Evolutionary conservation across 2,113 vertebrate species (phyloP).

Genomic region (Chlorodrepanis virens): DNA sequence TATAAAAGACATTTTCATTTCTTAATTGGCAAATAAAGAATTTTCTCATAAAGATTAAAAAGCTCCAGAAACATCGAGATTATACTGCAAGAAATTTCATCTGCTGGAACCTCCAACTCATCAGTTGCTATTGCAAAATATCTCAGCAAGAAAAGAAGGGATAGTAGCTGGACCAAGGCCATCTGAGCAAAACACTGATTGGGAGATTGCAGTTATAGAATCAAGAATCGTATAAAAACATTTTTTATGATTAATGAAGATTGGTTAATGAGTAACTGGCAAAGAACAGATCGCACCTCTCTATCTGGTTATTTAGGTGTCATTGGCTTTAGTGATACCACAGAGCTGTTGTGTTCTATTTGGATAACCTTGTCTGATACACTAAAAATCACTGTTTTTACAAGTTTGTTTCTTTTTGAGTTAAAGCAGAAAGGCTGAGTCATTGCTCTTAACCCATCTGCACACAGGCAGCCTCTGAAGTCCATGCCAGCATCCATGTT

Average conservation of each 20-base stretch:
- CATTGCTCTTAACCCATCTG: not conserved
- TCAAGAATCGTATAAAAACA: not conserved
- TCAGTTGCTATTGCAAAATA: conserved; percentile 22
- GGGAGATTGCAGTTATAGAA: conserved; percentile 3
- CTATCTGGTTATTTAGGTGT: conserved; percentile 6
- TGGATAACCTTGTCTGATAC: conserved; percentile 53
- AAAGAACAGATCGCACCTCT: conserved; percentile 56
- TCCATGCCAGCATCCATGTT: not conserved
- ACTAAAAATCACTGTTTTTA: conserved; percentile 54
- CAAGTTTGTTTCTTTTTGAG: conserved; percentile 36
- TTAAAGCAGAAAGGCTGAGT: conserved; percentile 20
- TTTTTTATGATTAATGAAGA: conserved; percentile 59
- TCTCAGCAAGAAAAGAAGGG: not conserved
- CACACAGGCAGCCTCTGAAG: not conserved
- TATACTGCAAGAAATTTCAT: not conserved
- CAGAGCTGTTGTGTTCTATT: conserved; percentile 19
- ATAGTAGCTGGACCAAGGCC: not conserved
- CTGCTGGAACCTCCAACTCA: not conserved
- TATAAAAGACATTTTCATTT: not conserved
- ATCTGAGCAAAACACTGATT: not conserved
- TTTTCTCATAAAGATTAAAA: not conserved
- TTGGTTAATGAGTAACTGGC: conserved; percentile 55
- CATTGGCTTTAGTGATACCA: conserved; percentile 35
- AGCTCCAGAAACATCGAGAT: not conserved
- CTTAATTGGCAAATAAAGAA: not conserved